Conservation (phyloP, 2,888 invertebrate genomes). For the Ornithoptera alexandrae region DNA sequence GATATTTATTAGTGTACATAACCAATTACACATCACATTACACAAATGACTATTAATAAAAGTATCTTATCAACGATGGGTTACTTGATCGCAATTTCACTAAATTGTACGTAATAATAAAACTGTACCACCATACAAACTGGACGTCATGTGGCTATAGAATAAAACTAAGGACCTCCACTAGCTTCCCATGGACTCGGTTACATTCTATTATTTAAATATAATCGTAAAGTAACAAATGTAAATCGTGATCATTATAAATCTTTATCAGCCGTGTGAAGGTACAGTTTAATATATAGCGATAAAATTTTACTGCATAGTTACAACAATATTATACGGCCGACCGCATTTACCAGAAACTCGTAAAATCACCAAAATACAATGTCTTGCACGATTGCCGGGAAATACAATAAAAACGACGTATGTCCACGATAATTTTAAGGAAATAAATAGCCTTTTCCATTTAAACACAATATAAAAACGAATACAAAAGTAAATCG, state of each 20-base stretch:
- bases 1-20: no score
- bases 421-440: slow-evolving; percentile 17
- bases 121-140: no score
- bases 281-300: slow-evolving; percentile 49
- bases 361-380: slow-evolving; percentile 58
- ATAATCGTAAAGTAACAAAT: neutral
- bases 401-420: slow-evolving; percentile 12
- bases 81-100: no score
- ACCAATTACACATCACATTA: no score
- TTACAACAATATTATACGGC: slow-evolving; percentile 32
- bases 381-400: slow-evolving; percentile 25
- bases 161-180: no score
- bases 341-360: slow-evolving; percentile 37
- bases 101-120: no score
- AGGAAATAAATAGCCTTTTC: neutral
- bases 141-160: no score
- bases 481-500: neutral
- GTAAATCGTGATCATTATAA: slow-evolving; percentile 36
- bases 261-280: slow-evolving; percentile 57
- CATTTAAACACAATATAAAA: neutral
- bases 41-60: no score
- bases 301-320: slow-evolving; percentile 52
- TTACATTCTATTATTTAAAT: neutral
- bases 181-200: no score
- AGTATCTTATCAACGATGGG: no score